Evolutionary conservation across 2,113 vertebrate species (phyloP).

Genomic region (Hyaena hyaena): DNA sequence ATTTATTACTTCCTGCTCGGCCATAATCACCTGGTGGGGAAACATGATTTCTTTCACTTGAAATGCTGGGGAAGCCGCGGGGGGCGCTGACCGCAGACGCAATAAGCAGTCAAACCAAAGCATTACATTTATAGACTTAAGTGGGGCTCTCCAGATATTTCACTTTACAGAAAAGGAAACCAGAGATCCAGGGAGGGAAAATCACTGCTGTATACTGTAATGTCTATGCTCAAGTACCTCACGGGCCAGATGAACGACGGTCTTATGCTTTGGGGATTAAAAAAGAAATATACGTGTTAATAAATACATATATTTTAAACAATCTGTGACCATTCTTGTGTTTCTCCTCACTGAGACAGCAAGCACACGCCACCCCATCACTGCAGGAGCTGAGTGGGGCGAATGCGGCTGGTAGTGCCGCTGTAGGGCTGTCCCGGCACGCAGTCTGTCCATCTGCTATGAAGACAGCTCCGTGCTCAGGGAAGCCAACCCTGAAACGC

Average conservation of each 20-base stretch:
- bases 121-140: neutral
- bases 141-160: neutral
- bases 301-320: slow-evolving; percentile 75
- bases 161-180: slow-evolving; percentile 1
- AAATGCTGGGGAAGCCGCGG: neutral
- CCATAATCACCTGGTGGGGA: neutral
- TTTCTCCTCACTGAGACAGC: neutral
- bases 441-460: neutral
- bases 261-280: slow-evolving; percentile 36
- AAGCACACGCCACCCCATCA: neutral
- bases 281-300: slow-evolving; percentile 54
- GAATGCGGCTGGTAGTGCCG: neutral
- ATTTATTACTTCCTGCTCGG: slow-evolving; percentile 8
- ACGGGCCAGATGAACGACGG: neutral
- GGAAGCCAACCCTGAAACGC: neutral
- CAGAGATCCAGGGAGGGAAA: neutral
- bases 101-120: slow-evolving; percentile 63
- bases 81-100: neutral
- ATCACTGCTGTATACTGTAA: neutral
- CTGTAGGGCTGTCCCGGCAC: neutral
- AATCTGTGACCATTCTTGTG: neutral
- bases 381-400: neutral
- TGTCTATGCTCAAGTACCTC: neutral
- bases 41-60: neutral
- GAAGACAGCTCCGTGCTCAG: neutral